These are phyloP conservation scores for Melanotaenia parkinsoni DNA, from an alignment of 2,797 vertebrate genomes.

Conservation along the genomic window DNA sequence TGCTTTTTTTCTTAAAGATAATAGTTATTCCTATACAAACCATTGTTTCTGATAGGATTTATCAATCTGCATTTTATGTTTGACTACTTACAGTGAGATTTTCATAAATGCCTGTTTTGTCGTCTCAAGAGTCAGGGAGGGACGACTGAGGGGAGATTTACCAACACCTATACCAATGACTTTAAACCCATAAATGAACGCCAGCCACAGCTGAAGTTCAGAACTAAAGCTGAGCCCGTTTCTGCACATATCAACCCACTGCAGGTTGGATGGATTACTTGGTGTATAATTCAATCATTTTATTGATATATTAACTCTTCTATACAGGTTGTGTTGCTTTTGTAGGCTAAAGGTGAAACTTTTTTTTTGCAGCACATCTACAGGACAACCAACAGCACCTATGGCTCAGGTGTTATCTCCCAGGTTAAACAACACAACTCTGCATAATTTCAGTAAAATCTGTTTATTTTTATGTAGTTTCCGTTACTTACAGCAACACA, in stretches of 20 bases:
- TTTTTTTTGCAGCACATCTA: slow-evolving; percentile 4
- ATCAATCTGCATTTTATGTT: not conserved
- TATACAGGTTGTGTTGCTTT: slow-evolving; percentile 6
- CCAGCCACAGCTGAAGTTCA: not conserved
- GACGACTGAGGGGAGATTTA: slow-evolving; percentile 2
- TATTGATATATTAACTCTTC: not conserved
- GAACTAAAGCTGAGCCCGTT: not conserved
- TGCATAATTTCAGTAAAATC: not conserved
- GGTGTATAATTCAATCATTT: not conserved
- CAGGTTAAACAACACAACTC: slow-evolving; percentile 25
- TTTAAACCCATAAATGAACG: slow-evolving; percentile 26
- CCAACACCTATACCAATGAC: slow-evolving; percentile 49
- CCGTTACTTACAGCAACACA: not conserved
- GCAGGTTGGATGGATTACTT: slow-evolving; percentile 13
- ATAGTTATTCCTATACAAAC: not conserved
- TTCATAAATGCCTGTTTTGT: not conserved
- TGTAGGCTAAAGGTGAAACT: slow-evolving; percentile 12
- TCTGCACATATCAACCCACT: not conserved
- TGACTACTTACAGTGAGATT: not conserved
- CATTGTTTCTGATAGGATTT: not conserved
- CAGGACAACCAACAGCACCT: slow-evolving; percentile 18
- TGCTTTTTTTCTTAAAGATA: not conserved
- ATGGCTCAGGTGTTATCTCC: not conserved
- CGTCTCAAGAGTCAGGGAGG: slow-evolving; percentile 4
- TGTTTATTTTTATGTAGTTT: not conserved